phyloP scores from a whole-genome alignment of 2,888 invertebrate genomes.

The Yponomeuta evonymella region DNA sequence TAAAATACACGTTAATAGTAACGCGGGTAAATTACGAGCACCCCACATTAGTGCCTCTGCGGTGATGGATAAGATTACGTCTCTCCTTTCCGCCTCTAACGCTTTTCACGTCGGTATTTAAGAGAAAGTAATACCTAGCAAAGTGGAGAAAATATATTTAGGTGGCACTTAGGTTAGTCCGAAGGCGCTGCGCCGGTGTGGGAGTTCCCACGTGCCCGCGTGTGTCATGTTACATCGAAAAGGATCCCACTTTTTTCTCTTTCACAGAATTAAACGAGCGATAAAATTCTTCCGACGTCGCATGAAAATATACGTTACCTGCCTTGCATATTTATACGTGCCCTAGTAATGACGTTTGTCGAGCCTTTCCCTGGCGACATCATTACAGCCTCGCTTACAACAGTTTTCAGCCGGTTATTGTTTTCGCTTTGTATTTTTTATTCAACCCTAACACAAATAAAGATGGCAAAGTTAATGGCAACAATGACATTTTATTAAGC shows the following conservation, averaged over 20 bases:
- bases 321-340: constrained; percentile 75
- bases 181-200: constrained; percentile 48
- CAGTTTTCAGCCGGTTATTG: constrained; percentile 11
- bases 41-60: constrained; percentile 58
- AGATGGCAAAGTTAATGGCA: constrained; percentile 10
- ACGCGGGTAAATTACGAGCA: constrained; percentile 47
- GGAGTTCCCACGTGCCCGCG: constrained; percentile 65
- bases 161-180: constrained; percentile 65
- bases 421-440: not conserved
- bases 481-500: constrained; percentile 20
- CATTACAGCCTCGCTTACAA: constrained; percentile 45
- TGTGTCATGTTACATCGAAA: constrained; percentile 65
- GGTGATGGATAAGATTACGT: constrained; percentile 66
- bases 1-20: constrained; percentile 64
- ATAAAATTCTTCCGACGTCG: constrained; percentile 76
- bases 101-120: constrained; percentile 52
- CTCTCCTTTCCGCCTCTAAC: constrained; percentile 48
- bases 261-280: constrained; percentile 73
- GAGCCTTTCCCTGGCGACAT: constrained; percentile 55
- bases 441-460: not conserved
- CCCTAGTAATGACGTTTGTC: constrained; percentile 72
- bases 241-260: constrained; percentile 66
- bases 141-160: constrained; percentile 63
- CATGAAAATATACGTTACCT: constrained; percentile 76
- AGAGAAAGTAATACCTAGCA: constrained; percentile 67